phyloP scores from a whole-genome alignment of 2,113 vertebrate genomes.

The Martes martes region DNA sequence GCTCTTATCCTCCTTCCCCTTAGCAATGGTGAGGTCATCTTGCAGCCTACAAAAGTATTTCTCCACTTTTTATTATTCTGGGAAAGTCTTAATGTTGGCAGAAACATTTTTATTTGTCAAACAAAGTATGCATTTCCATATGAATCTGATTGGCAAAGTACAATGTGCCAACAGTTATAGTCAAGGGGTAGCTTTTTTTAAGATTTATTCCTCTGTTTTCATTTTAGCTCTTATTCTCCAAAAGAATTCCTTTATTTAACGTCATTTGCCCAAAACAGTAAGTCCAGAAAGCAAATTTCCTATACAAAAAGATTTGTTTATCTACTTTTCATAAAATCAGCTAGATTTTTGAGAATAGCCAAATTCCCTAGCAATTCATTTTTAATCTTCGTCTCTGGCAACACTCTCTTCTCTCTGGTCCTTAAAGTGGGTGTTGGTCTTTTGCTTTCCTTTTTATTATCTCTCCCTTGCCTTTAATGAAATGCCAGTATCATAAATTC shows the following conservation, averaged over 20 bases:
- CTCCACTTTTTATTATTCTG: neutral
- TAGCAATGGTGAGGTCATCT: neutral
- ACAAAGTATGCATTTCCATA: neutral
- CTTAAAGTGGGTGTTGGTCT: neutral
- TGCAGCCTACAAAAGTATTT: neutral
- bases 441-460: neutral
- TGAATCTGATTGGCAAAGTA: neutral
- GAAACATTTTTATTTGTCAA: conserved; percentile 14
- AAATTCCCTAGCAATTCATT: neutral
- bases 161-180: neutral
- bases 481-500: neutral
- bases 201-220: neutral
- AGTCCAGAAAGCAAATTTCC: neutral
- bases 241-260: neutral
- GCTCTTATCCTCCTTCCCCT: neutral
- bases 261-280: neutral
- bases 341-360: neutral
- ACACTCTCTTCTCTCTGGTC: neutral
- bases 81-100: neutral
- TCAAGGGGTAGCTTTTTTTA: neutral
- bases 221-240: neutral
- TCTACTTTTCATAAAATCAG: neutral
- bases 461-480: neutral
- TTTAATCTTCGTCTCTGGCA: neutral
- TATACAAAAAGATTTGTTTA: neutral